Evolutionary conservation across 2,888 invertebrate species (phyloP).

Genomic region (Pimpla rufipes): DNA sequence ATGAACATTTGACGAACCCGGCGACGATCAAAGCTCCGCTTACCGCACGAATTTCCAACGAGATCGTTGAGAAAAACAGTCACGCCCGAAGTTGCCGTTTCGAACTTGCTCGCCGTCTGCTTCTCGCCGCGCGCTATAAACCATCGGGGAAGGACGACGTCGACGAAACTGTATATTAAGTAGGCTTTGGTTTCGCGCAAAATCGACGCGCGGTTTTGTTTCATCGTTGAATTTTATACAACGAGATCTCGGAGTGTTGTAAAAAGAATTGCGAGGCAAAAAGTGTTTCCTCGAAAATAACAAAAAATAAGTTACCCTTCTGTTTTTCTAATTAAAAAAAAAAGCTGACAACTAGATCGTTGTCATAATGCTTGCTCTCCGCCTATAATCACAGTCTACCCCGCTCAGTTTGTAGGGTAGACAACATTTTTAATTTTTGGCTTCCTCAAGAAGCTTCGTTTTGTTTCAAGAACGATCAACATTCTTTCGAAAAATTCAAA

Average conservation of each 20-base stretch:
- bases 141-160: background rate
- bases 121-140: constrained; percentile 4
- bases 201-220: background rate
- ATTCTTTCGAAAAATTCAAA: no score
- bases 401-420: no score
- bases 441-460: no score
- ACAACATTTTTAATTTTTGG: no score
- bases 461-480: no score
- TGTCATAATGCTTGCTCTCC: no score
- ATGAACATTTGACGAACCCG: background rate
- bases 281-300: background rate
- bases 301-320: background rate
- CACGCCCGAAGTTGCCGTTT: background rate
- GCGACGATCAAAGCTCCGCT: background rate
- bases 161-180: constrained; percentile 17
- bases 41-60: background rate
- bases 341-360: no score
- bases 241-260: background rate
- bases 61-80: background rate
- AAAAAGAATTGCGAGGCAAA: background rate
- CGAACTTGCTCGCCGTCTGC: background rate
- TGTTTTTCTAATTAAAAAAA: background rate
- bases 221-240: background rate
- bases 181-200: background rate
- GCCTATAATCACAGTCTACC: no score